Base-by-base conservation (phyloP, 2,888 invertebrate species). In the Eupithecia tripunctaria region DNA sequence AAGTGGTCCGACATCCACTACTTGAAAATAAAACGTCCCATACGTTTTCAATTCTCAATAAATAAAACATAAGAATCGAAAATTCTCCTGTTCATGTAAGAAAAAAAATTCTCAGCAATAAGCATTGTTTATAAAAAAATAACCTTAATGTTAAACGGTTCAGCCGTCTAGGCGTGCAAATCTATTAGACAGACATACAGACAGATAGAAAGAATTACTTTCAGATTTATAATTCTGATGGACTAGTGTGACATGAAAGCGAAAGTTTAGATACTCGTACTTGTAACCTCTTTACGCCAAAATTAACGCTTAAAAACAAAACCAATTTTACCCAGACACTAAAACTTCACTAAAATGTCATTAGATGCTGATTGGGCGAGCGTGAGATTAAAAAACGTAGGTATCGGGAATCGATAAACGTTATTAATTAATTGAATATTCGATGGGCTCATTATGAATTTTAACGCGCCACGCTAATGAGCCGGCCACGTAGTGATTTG, bases 371-470 rank as follows among this genome's bases (percentile, higher is more conserved):
- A 78, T 75, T 81, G 74, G 74, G 73, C 70, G 79, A 81, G 75
- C 80, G 78, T 79, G 70, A 84, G 79, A 82, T 82, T 81, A 75
- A 78, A 82, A 82, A 78, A 77, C 79, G 77, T 81, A 76, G 70
- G 72, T 74, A 75, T 75, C 79, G 76, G 79, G 80, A 79, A 75
- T 85, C 86, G 86, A 88, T 87, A 87, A 64, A 85, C 84, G 84
- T 87, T 89, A 90, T 89, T 92, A 91, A 91, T 91, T 91, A 92
- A 91, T 89, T 88, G 88, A 88, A 89, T 89, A 91, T 88, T 88
- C 88, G 84, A 87, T 84, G 81, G 85, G 81, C 87, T 90, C 88
- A 91, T 91, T 91, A 92, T 91, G 91, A 89, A 92, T 91, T 92
- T 92, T 90, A 92, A 92, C 90, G 88, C 87, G 85, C 80, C 76